These are phyloP conservation scores for Narcine bancroftii DNA, from an alignment of 2,113 vertebrate species.

Conservation along the genomic window DNA sequence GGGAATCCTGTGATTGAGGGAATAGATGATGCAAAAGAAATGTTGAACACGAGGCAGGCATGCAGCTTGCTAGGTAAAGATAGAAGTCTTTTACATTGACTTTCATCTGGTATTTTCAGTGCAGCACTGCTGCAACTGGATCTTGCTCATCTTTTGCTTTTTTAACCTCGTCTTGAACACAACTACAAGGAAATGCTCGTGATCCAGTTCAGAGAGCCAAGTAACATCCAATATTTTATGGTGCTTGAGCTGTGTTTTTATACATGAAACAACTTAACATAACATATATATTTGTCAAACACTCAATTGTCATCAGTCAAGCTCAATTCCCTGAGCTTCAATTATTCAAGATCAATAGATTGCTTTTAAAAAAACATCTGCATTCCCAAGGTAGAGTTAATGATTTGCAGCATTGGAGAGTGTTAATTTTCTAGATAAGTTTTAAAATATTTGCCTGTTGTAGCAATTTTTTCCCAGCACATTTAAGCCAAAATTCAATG, in stretches of 20 bases:
- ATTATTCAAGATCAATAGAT: background rate
- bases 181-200: background rate
- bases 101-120: background rate
- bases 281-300: background rate
- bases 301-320: background rate
- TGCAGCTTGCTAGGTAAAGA: constrained; percentile 81
- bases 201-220: background rate
- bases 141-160: background rate
- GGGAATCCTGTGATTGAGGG: constrained; percentile 82
- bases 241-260: background rate
- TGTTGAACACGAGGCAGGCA: constrained; percentile 76
- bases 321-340: background rate
- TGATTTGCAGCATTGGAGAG: no score
- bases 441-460: no score
- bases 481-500: no score
- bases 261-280: background rate
- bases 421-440: background rate
- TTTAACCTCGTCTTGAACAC: background rate
- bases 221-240: background rate
- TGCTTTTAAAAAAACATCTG: background rate
- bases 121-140: background rate
- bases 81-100: background rate
- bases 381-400: background rate
- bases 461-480: no score
- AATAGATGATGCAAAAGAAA: constrained; percentile 84